Evolutionary conservation across 2,888 invertebrate genomes (phyloP).

Genomic region (Euclidia mi): DNA sequence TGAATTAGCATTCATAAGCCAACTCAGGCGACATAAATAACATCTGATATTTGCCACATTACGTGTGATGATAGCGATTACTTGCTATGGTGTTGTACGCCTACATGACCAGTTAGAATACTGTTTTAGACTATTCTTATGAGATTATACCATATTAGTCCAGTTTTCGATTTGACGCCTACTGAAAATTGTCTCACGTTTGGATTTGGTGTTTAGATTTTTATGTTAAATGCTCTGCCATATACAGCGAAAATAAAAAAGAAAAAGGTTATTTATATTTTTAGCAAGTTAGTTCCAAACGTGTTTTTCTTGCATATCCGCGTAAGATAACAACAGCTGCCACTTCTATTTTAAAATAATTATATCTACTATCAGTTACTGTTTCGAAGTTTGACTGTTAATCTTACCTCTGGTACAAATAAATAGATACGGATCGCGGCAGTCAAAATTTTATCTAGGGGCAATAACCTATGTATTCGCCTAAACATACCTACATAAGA

Average conservation of each 20-base stretch:
- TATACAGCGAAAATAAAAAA: neutral
- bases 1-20: conserved; percentile 86
- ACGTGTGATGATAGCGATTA: conserved; percentile 62
- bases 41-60: conserved; percentile 72
- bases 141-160: conserved; percentile 30
- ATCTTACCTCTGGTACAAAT: no score
- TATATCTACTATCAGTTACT: no score
- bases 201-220: neutral
- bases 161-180: conserved; percentile 34
- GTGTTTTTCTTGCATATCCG: no score
- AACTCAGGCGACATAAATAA: conserved; percentile 84
- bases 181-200: conserved; percentile 24
- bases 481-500: no score
- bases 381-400: no score
- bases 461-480: no score
- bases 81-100: conserved; percentile 41
- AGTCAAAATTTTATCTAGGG: no score
- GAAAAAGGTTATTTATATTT: no score
- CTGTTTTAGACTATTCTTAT: conserved; percentile 38
- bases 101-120: conserved; percentile 30
- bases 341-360: no score
- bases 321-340: no score
- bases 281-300: no score
- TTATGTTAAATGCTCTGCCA: neutral
- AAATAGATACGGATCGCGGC: no score